These are phyloP conservation scores for Porites lobata DNA, from an alignment of 92 coral and sea anemone species.

Conservation along the genomic window DNA sequence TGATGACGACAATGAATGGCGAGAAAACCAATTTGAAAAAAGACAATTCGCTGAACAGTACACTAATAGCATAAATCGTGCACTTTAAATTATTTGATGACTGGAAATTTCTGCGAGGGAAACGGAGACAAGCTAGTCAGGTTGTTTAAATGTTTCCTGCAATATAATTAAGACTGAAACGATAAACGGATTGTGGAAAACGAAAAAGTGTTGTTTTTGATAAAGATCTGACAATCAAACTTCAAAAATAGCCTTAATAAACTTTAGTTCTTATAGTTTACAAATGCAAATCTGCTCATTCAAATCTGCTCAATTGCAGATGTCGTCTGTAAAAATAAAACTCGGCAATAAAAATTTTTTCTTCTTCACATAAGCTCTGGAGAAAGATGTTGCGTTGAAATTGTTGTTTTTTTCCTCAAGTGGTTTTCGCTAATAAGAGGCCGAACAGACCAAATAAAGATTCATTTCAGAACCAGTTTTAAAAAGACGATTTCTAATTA, in stretches of 20 bases:
- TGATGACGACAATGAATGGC: not conserved
- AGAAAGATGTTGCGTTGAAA: not conserved
- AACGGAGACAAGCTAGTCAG: not conserved
- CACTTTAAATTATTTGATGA: not conserved
- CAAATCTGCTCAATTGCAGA: too few species aligned
- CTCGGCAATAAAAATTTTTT: not conserved
- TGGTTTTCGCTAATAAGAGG: not conserved
- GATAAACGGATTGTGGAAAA: too few species aligned
- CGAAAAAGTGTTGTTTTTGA: too few species aligned
- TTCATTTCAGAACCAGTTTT: too few species aligned
- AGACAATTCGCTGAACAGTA: not conserved
- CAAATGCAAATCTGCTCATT: conserved; percentile 1
- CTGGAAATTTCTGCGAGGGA: not conserved
- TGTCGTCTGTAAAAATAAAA: not conserved
- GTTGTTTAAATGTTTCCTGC: not conserved
- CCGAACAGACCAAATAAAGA: too few species aligned
- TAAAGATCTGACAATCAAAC: too few species aligned
- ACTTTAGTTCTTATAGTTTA: not conserved
- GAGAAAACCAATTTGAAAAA: not conserved
- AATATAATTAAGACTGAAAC: not conserved
- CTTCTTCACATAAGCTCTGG: not conserved
- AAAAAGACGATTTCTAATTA: too few species aligned
- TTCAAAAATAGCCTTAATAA: not conserved
- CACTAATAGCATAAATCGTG: not conserved
- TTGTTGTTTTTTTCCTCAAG: not conserved